Evolutionary conservation across 1,140 invertebrate genomes (phyloP), one percentile per base, ranked within the genome.

Genomic region (Drosophila teissieri): DNA sequence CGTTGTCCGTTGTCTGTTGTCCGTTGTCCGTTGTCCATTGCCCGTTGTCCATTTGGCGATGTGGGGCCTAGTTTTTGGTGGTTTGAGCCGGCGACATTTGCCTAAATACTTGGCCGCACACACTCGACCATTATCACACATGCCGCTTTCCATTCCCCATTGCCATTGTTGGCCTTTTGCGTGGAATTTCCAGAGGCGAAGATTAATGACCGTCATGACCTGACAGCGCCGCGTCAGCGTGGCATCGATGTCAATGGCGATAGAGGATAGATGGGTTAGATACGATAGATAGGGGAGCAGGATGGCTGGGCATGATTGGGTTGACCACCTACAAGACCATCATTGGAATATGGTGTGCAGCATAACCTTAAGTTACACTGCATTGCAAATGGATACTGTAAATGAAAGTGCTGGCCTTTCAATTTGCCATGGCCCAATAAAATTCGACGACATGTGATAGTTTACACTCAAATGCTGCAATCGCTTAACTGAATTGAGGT

Each of bases 161-260:
- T n/a, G 34, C 64, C 42, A 70, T 72, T 72, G 65, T 57, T 70
- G 68, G 27, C 44, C 22, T 48, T 70, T 40, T 17, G 37, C 67
- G 65, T 48, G 52, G 68, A 49, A 70, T 70, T 56, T 69, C 17
- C 37, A 70, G 49, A 46, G 64, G 64, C 68, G 36, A 72, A 72
- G 68, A 72, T 72, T 72, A 72, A 72, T 72, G 68, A 70, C 68
- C 67, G 67, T 57, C 64, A 48, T 46, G 42, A 27, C 51, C 65
- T 72, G 68, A 72, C 68, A 72, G 52, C 52, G 52, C 36, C 51
- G 67, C 65, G 65, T 72, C 68, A 72, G 44, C 68, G 19, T 22
- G 27, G 17, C 65, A 70, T 72, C 51, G 68, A 72, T 72, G 70
- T 72, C 68, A 56, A 69, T 42, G 17, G 40, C 51, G 64, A 56